These are phyloP conservation scores for Setophaga petechia DNA, from an alignment of 2,113 vertebrate genomes.

Conservation along the genomic window DNA sequence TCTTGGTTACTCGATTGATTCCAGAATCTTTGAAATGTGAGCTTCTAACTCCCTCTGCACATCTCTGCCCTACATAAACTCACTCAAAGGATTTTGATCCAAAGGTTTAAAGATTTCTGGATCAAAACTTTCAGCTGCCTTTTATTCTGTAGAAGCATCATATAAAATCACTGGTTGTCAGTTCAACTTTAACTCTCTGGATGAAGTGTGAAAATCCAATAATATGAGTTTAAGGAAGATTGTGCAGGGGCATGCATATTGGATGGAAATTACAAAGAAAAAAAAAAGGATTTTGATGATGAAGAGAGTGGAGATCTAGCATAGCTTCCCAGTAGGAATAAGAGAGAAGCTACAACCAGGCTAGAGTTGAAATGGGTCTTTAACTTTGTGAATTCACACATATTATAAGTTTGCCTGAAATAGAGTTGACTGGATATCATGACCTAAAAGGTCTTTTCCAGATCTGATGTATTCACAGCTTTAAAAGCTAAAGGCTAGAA, in stretches of 20 bases:
- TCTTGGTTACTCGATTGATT: background rate
- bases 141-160: background rate
- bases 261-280: background rate
- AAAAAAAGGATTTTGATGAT: background rate
- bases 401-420: background rate
- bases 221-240: background rate
- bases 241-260: background rate
- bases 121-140: background rate
- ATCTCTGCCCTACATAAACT: background rate
- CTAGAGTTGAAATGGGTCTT: background rate
- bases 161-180: background rate
- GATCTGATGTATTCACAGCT: background rate
- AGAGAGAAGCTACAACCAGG: background rate
- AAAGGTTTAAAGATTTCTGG: background rate
- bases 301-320: background rate
- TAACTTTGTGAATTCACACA: background rate
- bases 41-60: background rate
- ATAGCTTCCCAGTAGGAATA: background rate
- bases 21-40: constrained; percentile 14
- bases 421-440: background rate
- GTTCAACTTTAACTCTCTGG: background rate
- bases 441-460: background rate
- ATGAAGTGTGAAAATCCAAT: background rate
- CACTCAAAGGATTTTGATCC: background rate
- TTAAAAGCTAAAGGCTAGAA: background rate